Percentiles rank a stretch among this genome's conserved stretches.
Evolutionary conservation across 2,797 vertebrate genomes (phyloP).

Genomic region (Tamandua tetradactyla): DNA sequence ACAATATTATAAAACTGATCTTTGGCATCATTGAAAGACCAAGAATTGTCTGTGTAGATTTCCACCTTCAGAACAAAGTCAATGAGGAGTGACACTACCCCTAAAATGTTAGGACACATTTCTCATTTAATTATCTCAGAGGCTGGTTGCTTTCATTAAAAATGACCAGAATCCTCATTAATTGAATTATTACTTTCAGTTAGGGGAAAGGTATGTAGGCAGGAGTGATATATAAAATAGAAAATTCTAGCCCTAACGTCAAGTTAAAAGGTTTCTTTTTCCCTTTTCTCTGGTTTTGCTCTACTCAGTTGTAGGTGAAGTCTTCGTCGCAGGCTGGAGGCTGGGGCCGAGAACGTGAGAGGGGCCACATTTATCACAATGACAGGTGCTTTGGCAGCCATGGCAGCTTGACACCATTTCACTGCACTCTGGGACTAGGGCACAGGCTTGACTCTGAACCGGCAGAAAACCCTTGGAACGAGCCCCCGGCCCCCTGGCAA

Average conservation of each 20-base stretch:
- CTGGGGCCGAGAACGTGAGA: neutral
- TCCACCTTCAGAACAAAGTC: neutral
- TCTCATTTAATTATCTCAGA: neutral
- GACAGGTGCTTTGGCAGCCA: neutral
- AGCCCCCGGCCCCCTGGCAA: no score
- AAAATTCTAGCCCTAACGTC: neutral
- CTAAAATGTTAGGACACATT: neutral
- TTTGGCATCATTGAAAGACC: neutral
- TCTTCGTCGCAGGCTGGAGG: neutral
- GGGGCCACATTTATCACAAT: neutral
- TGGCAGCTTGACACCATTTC: neutral
- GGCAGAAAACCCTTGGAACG: neutral
- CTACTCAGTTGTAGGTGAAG: neutral
- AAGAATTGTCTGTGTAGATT: neutral
- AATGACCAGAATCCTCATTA: neutral
- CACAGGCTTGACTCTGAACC: neutral
- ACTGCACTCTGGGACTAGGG: neutral
- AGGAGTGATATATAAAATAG: neutral
- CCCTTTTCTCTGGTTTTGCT: neutral
- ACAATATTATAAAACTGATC: neutral
- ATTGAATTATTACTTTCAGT: conserved; percentile 13
- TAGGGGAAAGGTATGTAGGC: neutral
- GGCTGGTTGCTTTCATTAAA: neutral
- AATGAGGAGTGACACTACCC: neutral
- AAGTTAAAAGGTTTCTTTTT: neutral